Base-by-base conservation (phyloP, 2,113 vertebrate genomes). In the Falco punctatus region DNA sequence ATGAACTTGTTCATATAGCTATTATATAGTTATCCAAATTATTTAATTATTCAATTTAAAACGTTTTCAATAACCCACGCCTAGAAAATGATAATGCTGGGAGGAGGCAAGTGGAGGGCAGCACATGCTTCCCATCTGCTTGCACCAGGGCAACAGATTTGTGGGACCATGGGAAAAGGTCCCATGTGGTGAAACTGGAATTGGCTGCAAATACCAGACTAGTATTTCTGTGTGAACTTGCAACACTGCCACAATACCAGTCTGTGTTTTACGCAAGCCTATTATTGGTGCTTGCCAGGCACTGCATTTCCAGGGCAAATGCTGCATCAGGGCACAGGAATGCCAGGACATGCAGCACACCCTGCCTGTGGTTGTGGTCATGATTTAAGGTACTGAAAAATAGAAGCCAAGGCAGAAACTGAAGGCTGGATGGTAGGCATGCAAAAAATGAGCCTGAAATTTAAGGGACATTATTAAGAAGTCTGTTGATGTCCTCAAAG, bases 311-410 rank as follows among this genome's bases (percentile, higher is more conserved):
- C 42, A 57, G 54, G 22, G 52, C 15, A 4, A 26, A 26, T 20
- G 3, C 30, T 0, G 0, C 40, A 11, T 11, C 11, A 4, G n/a
- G 46, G 28, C 32, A 13, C 38, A 6, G 66, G 35, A 59, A 4
- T 46, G 44, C n/a, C 55, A 46, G 62, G 32, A 19, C 74, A 48
- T 1, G 2, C n/a, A 22, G 58, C 71, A 40, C 44, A 5, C 4
- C 51, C 13, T 3, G n/a, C 15, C 42, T 35, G 64, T 4, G 0
- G 1, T 1, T 3, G 8, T 32, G 28, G 33, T 11, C 52, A 15
- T 4, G 28, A 14, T 12, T 40, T 32, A 23, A 42, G 69, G 44
- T 3, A n/a, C 11, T 11, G 11, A 24, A 40, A 51, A 46, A 2
- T 57, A 9, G 0, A 1, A 72, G 58, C 38, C 24, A 6, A 33